Percentiles rank a stretch among this genome's conserved stretches.
Evolutionary conservation across 2,113 vertebrate species (phyloP).

Genomic region (Hirundichthys speculiger): DNA sequence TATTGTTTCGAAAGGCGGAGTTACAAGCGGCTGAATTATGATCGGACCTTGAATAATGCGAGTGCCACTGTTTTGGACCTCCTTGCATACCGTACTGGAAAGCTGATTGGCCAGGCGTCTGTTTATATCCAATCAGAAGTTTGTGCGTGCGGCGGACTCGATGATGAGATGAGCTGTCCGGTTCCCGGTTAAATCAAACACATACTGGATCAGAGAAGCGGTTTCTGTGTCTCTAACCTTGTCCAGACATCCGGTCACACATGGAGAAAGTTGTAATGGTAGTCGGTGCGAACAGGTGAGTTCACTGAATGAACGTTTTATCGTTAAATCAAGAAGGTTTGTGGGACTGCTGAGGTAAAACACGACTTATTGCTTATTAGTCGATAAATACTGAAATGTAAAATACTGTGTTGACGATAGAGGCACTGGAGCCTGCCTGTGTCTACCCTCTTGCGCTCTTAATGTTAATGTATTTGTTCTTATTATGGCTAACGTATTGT

Average conservation of each 20-base stretch:
- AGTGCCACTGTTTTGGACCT: background rate
- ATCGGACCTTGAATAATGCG: too few relatives aligned
- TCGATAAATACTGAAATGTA: too few relatives aligned
- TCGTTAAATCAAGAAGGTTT: background rate
- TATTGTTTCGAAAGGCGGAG: too few relatives aligned
- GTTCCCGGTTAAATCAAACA: background rate
- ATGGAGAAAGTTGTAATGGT: constrained; percentile 87
- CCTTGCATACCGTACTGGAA: constrained; percentile 29
- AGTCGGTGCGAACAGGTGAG: constrained; percentile 91
- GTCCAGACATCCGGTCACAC: background rate
- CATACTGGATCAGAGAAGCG: too few relatives aligned
- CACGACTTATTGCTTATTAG: too few relatives aligned
- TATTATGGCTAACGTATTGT: too few relatives aligned
- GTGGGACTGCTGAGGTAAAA: too few relatives aligned
- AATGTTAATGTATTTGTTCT: too few relatives aligned
- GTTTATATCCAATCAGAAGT: constrained; percentile 67
- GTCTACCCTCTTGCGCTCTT: too few relatives aligned
- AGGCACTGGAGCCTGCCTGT: too few relatives aligned
- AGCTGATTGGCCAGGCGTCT: constrained; percentile 54
- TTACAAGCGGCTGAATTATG: too few relatives aligned
- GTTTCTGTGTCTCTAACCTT: background rate
- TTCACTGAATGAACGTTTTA: background rate
- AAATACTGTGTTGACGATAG: too few relatives aligned
- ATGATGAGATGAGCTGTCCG: constrained; percentile 44
- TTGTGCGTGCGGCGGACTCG: constrained; percentile 17